A percentile compares a stretch with the other conserved stretches of the same genome.
phyloP scores from a whole-genome alignment of 2,113 vertebrate genomes.

The Emydura subglobosa region DNA sequence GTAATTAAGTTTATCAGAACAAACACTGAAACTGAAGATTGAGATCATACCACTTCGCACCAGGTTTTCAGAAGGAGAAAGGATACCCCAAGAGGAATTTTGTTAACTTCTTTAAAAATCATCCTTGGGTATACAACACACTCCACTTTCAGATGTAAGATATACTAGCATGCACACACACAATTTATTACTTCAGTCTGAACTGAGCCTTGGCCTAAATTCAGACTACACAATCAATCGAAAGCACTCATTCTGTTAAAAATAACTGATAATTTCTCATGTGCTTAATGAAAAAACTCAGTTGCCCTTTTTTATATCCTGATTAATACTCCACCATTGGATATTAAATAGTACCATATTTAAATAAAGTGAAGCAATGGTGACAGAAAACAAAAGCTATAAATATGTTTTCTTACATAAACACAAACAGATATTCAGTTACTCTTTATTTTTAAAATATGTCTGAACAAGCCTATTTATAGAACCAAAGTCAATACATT shows the following conservation, averaged over 20 bases:
- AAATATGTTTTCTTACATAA: not conserved
- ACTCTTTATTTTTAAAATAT: not conserved
- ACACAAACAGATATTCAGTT: not conserved
- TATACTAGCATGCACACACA: not conserved
- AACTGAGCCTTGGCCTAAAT: not conserved
- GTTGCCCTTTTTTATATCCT: not conserved
- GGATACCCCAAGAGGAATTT: too few species aligned
- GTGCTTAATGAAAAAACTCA: too few species aligned
- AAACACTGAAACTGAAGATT: too few species aligned
- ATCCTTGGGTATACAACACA: too few species aligned
- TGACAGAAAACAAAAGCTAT: not conserved
- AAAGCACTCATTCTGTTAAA: too few species aligned
- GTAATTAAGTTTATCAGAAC: too few species aligned
- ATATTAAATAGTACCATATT: not conserved
- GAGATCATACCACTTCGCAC: too few species aligned
- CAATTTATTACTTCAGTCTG: not conserved
- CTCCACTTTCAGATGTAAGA: not conserved
- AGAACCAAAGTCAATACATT: not conserved
- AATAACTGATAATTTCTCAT: too few species aligned
- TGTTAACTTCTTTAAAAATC: too few species aligned
- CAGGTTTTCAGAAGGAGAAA: too few species aligned
- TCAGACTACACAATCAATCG: not conserved
- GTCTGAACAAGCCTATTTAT: not conserved
- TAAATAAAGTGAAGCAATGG: too few species aligned
- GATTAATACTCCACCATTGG: not conserved